Percentiles rank a stretch among this genome's conserved stretches.
phyloP scores from a whole-genome alignment of 2,888 invertebrate genomes.

The Drosophila sordidula region DNA sequence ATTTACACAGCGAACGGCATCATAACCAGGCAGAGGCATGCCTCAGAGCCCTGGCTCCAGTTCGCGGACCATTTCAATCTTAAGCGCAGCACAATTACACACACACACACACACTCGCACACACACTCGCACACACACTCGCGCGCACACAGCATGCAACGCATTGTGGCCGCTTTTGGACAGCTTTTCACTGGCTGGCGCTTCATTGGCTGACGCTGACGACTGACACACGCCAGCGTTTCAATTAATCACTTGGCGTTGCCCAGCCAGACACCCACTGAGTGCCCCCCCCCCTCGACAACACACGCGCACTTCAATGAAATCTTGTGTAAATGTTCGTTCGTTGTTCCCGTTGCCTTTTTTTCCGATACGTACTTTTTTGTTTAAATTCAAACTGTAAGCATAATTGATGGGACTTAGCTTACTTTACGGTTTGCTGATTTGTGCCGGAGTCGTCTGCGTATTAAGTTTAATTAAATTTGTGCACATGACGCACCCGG shows the following conservation, averaged over 20 bases:
- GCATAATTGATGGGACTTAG: constrained; percentile 57
- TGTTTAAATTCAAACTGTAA: constrained; percentile 51
- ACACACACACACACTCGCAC: not conserved
- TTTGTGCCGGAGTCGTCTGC: constrained; percentile 40
- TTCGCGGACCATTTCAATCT: constrained; percentile 6
- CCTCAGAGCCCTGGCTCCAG: not conserved
- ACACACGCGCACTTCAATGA: constrained; percentile 6
- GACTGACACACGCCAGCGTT: constrained; percentile 61
- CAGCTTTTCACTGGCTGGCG: constrained; percentile 48
- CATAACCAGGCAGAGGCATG: constrained; percentile 28
- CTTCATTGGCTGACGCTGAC: constrained; percentile 53
- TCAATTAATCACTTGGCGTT: constrained; percentile 63
- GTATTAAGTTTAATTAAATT: constrained; percentile 63
- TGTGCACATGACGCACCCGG: constrained; percentile 53
- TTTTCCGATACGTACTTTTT: not conserved
- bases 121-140: not conserved
- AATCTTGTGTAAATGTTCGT: constrained; percentile 11
- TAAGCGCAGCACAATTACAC: constrained; percentile 3
- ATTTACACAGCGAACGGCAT: constrained; percentile 53
- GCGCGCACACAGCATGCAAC: not conserved
- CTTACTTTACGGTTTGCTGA: constrained; percentile 13
- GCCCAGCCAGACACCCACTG: not conserved
- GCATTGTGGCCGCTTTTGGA: constrained; percentile 43
- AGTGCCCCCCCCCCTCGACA: not conserved
- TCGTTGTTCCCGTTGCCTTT: constrained; percentile 2